Evolutionary conservation across 2,888 invertebrate species (phyloP).

Genomic region (Malachius bipustulatus): DNA sequence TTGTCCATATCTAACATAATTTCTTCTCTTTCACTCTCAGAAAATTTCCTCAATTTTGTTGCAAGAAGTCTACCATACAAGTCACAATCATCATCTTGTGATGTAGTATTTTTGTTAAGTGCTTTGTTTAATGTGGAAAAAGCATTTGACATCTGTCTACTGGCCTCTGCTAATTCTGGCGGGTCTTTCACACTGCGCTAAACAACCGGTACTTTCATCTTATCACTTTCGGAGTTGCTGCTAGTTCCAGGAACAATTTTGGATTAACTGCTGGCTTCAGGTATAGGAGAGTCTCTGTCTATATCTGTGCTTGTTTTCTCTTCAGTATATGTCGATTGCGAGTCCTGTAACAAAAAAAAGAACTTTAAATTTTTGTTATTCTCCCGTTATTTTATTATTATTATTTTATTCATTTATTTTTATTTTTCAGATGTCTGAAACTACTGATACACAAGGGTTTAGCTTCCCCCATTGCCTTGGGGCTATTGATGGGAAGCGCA

Average conservation of each 20-base stretch:
- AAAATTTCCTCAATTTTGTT: constrained; percentile 17
- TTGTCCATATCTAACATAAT: constrained; percentile 17
- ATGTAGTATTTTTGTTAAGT: constrained; percentile 6
- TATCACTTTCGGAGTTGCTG: constrained; percentile 2
- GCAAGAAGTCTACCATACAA: constrained; percentile 18
- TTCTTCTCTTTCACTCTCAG: constrained; percentile 16
- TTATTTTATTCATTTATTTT: constrained; percentile 2
- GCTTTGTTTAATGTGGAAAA: constrained; percentile 8
- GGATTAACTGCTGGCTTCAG: constrained; percentile 4
- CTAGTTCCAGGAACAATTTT: constrained; percentile 2
- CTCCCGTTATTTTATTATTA: constrained; percentile 2
- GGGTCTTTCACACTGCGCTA: constrained; percentile 4
- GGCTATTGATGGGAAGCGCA: constrained; percentile 25
- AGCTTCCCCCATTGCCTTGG: constrained; percentile 10
- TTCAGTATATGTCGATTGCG: constrained; percentile 7
- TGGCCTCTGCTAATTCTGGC: constrained; percentile 7
- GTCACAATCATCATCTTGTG: constrained; percentile 19
- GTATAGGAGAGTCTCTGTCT: constrained; percentile 5
- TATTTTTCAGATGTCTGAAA: constrained; percentile 11
- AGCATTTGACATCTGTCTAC: constrained; percentile 7
- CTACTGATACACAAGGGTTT: constrained; percentile 10
- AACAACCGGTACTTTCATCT: constrained; percentile 5
- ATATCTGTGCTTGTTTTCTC: constrained; percentile 4
- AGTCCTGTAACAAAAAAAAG: constrained; percentile 6
- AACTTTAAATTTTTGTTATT: constrained; percentile 2